Evolutionary conservation across 2,113 vertebrate species (phyloP).

Genomic region (Neomonachus schauinslandi): DNA sequence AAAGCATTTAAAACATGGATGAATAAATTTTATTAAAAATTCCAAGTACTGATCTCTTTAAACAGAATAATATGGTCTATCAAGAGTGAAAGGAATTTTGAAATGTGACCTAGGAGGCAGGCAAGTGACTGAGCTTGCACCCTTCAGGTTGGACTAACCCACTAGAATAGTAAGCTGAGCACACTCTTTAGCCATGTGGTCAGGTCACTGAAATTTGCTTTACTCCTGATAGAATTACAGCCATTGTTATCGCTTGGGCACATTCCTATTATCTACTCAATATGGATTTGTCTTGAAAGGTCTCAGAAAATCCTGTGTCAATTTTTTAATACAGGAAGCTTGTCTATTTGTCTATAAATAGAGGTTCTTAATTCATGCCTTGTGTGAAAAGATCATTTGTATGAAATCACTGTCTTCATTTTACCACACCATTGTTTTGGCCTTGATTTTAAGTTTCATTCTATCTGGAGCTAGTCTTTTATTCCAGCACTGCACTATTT

Average conservation of each 20-base stretch:
- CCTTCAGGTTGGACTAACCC: slow-evolving; percentile 37
- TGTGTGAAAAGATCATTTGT: slow-evolving; percentile 14
- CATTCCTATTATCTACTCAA: slow-evolving; percentile 40
- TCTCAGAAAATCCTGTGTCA: neutral
- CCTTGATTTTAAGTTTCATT: slow-evolving; percentile 58
- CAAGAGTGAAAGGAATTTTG: slow-evolving; percentile 78
- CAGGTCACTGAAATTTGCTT: slow-evolving; percentile 61
- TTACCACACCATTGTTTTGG: neutral
- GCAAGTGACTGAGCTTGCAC: slow-evolving; percentile 70
- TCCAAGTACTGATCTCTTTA: slow-evolving; percentile 69
- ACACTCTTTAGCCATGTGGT: slow-evolving; percentile 8
- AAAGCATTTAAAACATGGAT: neutral
- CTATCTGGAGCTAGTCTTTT: slow-evolving; percentile 52
- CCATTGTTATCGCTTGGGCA: slow-evolving; percentile 40
- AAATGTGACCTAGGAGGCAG: slow-evolving; percentile 69
- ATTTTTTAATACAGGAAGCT: neutral
- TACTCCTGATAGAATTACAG: slow-evolving; percentile 59
- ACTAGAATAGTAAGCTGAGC: slow-evolving; percentile 69
- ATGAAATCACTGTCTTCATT: neutral
- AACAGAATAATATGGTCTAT: slow-evolving; percentile 63
- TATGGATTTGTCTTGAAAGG: slow-evolving; percentile 56
- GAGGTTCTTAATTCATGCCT: neutral
- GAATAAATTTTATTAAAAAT: slow-evolving; percentile 40
- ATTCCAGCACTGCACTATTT: neutral
- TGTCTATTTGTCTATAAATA: slow-evolving; percentile 1